Base-by-base conservation (phyloP, 2,888 invertebrate species). In the Drosophila engyochracea region DNA sequence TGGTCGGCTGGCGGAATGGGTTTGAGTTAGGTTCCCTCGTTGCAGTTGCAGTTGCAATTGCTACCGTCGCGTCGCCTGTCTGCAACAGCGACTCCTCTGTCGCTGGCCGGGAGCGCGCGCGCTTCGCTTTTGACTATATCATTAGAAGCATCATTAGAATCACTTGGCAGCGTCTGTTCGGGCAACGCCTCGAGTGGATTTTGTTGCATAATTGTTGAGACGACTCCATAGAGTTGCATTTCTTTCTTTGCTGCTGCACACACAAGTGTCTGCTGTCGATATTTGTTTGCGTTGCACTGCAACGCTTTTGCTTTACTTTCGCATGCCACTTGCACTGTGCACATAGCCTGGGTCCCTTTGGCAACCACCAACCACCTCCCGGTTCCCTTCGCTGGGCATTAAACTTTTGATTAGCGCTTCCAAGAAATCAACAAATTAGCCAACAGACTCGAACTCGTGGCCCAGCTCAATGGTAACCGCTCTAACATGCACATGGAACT, bases 101-200 rank as follows among this genome's bases (percentile, higher is more conserved):
- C 31, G 52, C 39, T 51, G 68, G 61, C 62, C 70, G 35, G 62
- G 51, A 82, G 74, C 65, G 69, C 73, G 70, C 63, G 79, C 80
- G 76, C 85, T 81, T 83, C 72, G 79, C 81, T 87, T 88, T 83
- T 85, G 88, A 88, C 85, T 89, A 85, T 87, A 87, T 87, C 90
- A 89, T 89, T 89, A 89, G 90, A 89, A 88, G 86, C 80, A 90
- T 89, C 90, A 90, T 86, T 90, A 90, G 89, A 86, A 89, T 89
- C 88, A 90, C 89, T 89, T 90, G 90, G 86, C 89, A 87, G 89
- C 79, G 85, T 68, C 81, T 74, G 84, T 77, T 81, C 69, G 87
- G 86, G 90, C 85, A 86, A 90, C 89, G 89, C 89, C 89, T 90
- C 79, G 72, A 89, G 90, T 89, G 76, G 86, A 84, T 90, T 89